A percentile compares a stretch with the other conserved stretches of the same genome.
These are phyloP conservation scores for Willisornis vidua DNA, from an alignment of 2,113 vertebrate genomes.

Conservation along the genomic window DNA sequence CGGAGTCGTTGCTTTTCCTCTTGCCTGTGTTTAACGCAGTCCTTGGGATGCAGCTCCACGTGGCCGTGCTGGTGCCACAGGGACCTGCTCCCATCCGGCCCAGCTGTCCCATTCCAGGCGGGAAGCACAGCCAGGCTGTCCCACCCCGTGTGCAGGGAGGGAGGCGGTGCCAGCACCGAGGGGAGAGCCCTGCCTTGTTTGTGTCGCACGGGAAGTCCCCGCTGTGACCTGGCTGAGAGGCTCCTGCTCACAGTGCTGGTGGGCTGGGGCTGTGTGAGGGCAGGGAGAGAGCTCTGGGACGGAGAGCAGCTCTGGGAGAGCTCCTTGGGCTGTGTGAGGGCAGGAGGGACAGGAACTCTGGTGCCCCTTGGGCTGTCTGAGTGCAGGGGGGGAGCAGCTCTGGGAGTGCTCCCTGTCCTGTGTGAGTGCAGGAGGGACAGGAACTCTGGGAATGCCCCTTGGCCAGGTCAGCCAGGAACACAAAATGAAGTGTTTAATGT, in stretches of 20 bases:
- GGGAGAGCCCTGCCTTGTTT: background rate
- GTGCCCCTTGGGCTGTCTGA: no score
- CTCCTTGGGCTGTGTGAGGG: no score
- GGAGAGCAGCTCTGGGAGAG: no score
- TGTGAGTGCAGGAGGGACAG: accelerated
- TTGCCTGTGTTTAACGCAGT: accelerated
- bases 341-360: no score
- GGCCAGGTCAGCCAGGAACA: background rate
- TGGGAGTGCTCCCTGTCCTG: no score
- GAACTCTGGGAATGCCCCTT: background rate
- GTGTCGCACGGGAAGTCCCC: background rate
- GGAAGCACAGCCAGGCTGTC: background rate
- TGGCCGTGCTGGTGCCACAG: background rate
- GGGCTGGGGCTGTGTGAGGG: accelerated
- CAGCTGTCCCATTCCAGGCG: background rate
- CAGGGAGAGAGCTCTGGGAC: no score
- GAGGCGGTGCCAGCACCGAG: background rate
- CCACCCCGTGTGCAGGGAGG: background rate
- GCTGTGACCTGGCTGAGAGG: background rate
- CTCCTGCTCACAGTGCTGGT: background rate
- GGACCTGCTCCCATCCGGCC: background rate
- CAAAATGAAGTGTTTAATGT: accelerated
- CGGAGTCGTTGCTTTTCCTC: background rate
- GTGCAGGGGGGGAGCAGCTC: no score
- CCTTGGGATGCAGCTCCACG: background rate